These are phyloP conservation scores for Chromobotia macracanthus DNA, from an alignment of 2,797 vertebrate genomes.

Conservation along the genomic window DNA sequence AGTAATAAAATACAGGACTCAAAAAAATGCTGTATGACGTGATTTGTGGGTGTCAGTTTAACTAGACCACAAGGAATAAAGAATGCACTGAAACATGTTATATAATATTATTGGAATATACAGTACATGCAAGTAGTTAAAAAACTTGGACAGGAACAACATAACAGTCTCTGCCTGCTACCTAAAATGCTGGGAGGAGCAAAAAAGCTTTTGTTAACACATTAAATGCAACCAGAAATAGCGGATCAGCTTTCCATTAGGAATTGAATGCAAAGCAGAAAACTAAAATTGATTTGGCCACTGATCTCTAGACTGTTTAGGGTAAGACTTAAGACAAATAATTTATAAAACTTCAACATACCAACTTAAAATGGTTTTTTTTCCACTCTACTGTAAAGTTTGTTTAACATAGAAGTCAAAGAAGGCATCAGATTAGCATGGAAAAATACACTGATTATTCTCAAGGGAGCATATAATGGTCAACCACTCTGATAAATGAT, in stretches of 20 bases:
- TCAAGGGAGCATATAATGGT: neutral
- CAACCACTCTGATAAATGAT: neutral
- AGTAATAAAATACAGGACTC: conserved; percentile 4
- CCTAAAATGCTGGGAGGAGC: too few species aligned
- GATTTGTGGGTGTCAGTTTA: conserved; percentile 20
- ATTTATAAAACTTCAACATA: conserved; percentile 1
- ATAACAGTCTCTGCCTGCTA: too few species aligned
- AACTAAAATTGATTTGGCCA: neutral
- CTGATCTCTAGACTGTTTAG: neutral
- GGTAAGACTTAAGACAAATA: neutral
- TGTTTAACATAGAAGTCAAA: conserved; percentile 6
- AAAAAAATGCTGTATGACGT: neutral
- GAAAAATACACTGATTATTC: neutral
- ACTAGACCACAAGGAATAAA: neutral
- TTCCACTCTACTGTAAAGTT: neutral
- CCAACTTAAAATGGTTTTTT: neutral
- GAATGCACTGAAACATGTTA: conserved; percentile 2
- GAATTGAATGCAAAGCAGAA: neutral
- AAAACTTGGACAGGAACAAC: too few species aligned
- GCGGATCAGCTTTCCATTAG: neutral
- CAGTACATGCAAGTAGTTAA: too few species aligned
- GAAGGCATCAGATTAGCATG: neutral
- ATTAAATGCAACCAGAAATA: too few species aligned
- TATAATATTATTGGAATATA: neutral
- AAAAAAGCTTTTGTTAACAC: too few species aligned